Base-by-base conservation (phyloP, 2,113 vertebrate species). In the Sinocyclocheilus anshuiensis region DNA sequence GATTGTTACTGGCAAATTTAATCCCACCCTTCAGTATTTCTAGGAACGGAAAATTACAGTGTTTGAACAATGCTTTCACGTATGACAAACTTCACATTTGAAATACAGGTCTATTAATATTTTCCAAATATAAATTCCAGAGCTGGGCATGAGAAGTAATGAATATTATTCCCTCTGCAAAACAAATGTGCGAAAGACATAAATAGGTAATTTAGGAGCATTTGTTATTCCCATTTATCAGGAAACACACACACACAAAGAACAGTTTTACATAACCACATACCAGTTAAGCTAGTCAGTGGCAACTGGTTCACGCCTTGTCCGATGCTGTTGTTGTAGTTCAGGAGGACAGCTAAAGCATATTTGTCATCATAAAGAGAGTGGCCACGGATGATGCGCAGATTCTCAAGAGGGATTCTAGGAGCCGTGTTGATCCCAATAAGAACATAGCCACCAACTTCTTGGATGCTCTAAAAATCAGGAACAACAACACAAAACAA, bases 321-420 rank as follows among this genome's bases (percentile, higher is more conserved):
- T 0, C 87, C 91, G 24, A 80, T 89, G 39, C 87, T 86, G 82
- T 86, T 92, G 20, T 96, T 91, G 1, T 92, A 94, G 91, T 99
- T 99, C 55, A 93, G 93, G 4, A 99, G 87, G 80, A 99, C 94
- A 0, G 94, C 81, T 6, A 99, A 91, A 1, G 96, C 97, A 0
- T 92, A 97, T 1, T 86, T 89, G 65, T 94, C 94, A 7, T 96
- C 94, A 1, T 96, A 97, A 2, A 98, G 95, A 61, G 95, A 90
- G 18, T 99, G 97, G 61, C 98, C 98, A 45, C 98, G 93, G 90
- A 99, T 97, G 90, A 99, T 97, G 90, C 96, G 96, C 53, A 99
- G 95, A 85, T 97, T 99, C 75, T 96, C 95, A 77, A 99, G 88
- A 0, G 97, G 96, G 88, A 99, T 97, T 78, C 75, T 95, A 78